Percentiles rank a stretch among this genome's conserved stretches.
These are phyloP conservation scores for Boloria selene DNA, from an alignment of 2,888 invertebrate genomes.

Conservation along the genomic window DNA sequence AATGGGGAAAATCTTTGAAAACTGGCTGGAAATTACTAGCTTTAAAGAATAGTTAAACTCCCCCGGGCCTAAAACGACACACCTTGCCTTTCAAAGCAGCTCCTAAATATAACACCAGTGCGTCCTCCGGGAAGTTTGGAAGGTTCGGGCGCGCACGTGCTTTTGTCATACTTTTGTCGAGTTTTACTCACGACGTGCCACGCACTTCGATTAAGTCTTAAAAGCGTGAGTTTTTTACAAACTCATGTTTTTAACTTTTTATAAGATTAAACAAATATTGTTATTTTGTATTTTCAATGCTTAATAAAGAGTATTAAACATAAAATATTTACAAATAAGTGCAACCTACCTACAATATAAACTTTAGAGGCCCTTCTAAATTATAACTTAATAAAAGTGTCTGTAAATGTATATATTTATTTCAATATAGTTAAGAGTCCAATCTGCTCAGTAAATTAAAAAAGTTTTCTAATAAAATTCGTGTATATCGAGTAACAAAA, in stretches of 20 bases:
- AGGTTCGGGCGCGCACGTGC: conserved; percentile 75
- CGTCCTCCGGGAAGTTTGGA: conserved; percentile 77
- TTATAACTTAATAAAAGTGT: conserved; percentile 43
- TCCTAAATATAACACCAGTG: conserved; percentile 71
- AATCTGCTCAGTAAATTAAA: conserved; percentile 16
- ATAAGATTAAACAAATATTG: conserved; percentile 51
- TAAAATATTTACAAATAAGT: background rate
- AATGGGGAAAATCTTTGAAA: conserved; percentile 79
- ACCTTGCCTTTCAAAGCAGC: conserved; percentile 77
- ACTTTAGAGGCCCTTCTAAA: background rate
- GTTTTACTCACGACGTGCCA: conserved; percentile 77
- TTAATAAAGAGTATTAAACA: background rate
- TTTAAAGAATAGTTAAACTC: conserved; percentile 79
- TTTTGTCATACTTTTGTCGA: conserved; percentile 78
- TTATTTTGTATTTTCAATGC: conserved; percentile 35
- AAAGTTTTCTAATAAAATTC: conserved; percentile 24
- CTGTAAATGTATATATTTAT: background rate
- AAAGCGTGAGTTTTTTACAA: conserved; percentile 63
- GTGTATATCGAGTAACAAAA: conserved; percentile 21
- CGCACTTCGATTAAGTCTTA: conserved; percentile 74
- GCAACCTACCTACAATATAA: background rate
- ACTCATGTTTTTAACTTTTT: conserved; percentile 66
- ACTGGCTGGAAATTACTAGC: conserved; percentile 81
- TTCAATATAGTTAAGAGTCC: conserved; percentile 7
- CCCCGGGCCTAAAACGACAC: conserved; percentile 67